Evolutionary conservation across 1,140 invertebrate species (phyloP), one percentile per base, ranked within the genome.

Genomic region (Drosophila kurseongensis): DNA sequence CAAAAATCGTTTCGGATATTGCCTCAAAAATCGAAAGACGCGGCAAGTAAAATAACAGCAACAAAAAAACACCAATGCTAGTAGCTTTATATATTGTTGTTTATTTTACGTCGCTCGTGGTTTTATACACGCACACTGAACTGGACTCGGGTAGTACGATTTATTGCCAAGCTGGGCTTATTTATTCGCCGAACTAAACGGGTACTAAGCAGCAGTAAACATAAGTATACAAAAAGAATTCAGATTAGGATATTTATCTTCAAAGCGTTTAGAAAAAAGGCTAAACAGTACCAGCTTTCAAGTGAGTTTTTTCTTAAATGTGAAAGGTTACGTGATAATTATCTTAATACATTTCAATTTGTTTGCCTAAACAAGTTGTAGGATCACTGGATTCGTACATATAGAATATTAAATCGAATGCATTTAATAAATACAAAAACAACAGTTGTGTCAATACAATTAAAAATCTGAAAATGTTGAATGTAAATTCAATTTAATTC

Each of bases 21-120:
- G 83, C 83, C 82, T 84, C 75, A 89, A 88, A 89, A 89, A 89
- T 75, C 76, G 60, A 90, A 84, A 88, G 83, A 81, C 84, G 72
- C 84, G 79, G 76, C 67, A 75, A 73, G 77, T 79, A 79, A 86
- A 82, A 73, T 62, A 75, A 66, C 61, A 84, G 66, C 50, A 78
- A 45, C 59, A 80, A 35, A 48, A 48, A 48, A 48, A 18, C 9
- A 62, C 42, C 77, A 59, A 76, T 56, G 54, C 44, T 77, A 59
- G 51, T 65, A 67, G 57, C 74, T 56, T 58, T 50, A 67, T 52
- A 76, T 68, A 77, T 77, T 76, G 75, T 77, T 77, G 75, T 77
- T 77, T 77, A 69, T 77, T 77, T 77, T 55, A 76, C 74, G 74
- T 75, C 57, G 47, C 55, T 75, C 45, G 71, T 54, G 41, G 48